phyloP scores from a whole-genome alignment of 2,888 invertebrate species.

The Agonopterix alstromeriana region DNA sequence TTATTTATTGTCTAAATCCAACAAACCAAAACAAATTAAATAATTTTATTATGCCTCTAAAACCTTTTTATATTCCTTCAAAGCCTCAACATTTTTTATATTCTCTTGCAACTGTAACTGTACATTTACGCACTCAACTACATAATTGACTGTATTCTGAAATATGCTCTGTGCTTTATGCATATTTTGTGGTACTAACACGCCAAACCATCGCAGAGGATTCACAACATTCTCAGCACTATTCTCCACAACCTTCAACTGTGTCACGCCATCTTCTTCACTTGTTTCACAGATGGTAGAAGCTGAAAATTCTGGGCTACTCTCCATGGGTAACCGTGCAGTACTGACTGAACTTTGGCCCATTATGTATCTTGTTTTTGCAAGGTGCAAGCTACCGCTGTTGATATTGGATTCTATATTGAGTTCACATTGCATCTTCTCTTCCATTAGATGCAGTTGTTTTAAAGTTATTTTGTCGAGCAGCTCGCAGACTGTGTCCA shows the following conservation, averaged over 20 bases:
- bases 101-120: constrained; percentile 76
- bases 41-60: constrained; percentile 10
- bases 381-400: constrained; percentile 83
- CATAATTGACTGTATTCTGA: constrained; percentile 80
- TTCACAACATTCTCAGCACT: constrained; percentile 46
- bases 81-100: constrained; percentile 35
- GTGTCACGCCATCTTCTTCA: constrained; percentile 61
- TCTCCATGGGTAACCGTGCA: constrained; percentile 83
- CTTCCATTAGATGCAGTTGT: constrained; percentile 84
- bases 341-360: constrained; percentile 84
- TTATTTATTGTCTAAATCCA: too few species aligned
- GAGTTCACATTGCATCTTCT: constrained; percentile 81
- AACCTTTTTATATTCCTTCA: constrained; percentile 38
- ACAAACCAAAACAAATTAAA: background rate
- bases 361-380: constrained; percentile 86
- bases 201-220: constrained; percentile 92
- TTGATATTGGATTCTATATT: constrained; percentile 82
- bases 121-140: constrained; percentile 82
- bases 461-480: constrained; percentile 83
- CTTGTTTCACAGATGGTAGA: constrained; percentile 45
- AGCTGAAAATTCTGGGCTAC: constrained; percentile 65
- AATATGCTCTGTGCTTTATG: constrained; percentile 85
- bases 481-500: constrained; percentile 69
- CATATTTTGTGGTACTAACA: constrained; percentile 88
- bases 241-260: constrained; percentile 14